phyloP scores from a whole-genome alignment of 1,140 invertebrate species.

The Kradibia gibbosae region DNA sequence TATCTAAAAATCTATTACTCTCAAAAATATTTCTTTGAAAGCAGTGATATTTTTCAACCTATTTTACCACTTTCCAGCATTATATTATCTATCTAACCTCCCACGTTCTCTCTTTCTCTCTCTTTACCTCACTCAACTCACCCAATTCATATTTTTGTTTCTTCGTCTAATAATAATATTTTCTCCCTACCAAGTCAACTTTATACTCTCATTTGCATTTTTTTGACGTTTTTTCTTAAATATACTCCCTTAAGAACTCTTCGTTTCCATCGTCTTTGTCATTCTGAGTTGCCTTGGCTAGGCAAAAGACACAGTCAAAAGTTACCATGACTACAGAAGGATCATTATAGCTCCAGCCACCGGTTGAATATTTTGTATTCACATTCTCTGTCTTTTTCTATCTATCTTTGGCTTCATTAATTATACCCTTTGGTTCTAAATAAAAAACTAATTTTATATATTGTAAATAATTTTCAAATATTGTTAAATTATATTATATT shows the following conservation, averaged over 20 bases:
- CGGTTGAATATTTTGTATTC: conserved; percentile 45
- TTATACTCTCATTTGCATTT: background rate
- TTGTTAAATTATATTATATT: too few species aligned
- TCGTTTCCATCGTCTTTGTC: background rate
- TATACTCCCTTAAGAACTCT: background rate
- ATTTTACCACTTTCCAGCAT: conserved; percentile 9
- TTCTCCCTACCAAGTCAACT: background rate
- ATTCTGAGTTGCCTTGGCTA: conserved; percentile 17
- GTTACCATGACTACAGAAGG: conserved; percentile 66
- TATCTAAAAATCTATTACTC: background rate
- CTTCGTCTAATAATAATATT: too few species aligned
- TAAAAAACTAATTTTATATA: too few species aligned
- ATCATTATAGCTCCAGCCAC: conserved; percentile 55
- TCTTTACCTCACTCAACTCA: background rate
- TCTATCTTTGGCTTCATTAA: background rate
- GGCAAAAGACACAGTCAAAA: conserved; percentile 63
- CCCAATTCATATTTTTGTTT: too few species aligned
- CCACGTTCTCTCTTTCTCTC: background rate
- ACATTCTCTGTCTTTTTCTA: conserved; percentile 13
- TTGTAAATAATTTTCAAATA: too few species aligned
- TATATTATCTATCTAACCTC: background rate
- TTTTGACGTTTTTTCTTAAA: background rate
- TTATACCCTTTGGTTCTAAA: background rate
- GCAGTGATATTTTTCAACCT: conserved; percentile 12
- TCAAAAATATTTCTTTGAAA: background rate